phyloP scores from a whole-genome alignment of 2,888 invertebrate species.

The Tenthredo mesomela region DNA sequence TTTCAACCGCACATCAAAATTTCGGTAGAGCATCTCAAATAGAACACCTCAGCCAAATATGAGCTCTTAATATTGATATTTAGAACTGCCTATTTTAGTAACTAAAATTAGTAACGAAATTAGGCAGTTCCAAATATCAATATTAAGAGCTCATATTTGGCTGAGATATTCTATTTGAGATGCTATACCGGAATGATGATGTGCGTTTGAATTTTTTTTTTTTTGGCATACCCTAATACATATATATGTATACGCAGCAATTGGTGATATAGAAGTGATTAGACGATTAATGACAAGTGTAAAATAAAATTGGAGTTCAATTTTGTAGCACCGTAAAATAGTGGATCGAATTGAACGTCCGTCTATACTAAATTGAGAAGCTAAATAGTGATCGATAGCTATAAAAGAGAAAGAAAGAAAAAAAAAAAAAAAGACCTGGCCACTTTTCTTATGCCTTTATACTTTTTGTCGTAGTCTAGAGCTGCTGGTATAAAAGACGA shows the following conservation, averaged over 20 bases:
- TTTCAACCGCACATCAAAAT: no score
- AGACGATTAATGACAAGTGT: neutral
- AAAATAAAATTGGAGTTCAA: neutral
- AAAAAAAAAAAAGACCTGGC: neutral
- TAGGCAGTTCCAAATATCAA: no score
- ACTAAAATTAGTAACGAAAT: no score
- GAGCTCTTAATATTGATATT: no score
- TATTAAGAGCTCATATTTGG: no score
- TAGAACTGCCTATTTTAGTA: no score
- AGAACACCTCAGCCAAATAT: no score
- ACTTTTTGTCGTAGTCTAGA: neutral
- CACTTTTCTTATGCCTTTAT: neutral
- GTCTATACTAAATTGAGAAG: conserved; percentile 24
- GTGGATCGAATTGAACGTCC: neutral
- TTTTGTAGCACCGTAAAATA: neutral
- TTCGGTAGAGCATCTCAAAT: no score
- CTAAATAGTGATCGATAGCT: conserved; percentile 27
- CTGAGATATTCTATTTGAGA: no score
- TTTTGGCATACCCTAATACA: no score
- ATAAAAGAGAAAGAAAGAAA: neutral
- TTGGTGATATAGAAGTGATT: neutral
- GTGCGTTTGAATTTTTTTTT: no score
- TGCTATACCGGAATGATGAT: no score
- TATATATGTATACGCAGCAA: neutral
- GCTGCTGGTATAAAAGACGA: neutral